Conservation (phyloP, 2,113 vertebrate genomes). For the Fulica atra region DNA sequence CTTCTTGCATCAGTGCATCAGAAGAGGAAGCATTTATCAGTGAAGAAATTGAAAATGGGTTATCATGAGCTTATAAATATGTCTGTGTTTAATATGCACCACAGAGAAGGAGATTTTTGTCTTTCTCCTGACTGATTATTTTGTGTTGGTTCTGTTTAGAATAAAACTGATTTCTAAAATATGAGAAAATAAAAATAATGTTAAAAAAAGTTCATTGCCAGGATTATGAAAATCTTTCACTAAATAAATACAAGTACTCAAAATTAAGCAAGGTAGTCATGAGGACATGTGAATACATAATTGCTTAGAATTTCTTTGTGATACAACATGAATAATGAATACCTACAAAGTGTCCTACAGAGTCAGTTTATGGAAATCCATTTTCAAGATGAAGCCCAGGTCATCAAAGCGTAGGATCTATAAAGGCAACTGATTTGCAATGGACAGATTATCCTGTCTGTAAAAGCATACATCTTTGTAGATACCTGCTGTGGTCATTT, state of each 20-base stretch:
- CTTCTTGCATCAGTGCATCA: not conserved
- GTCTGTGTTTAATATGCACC: not conserved
- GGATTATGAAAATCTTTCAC: not conserved
- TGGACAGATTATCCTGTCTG: not conserved
- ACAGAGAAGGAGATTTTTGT: not conserved
- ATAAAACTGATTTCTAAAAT: not conserved
- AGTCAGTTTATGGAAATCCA: not conserved
- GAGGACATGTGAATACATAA: not conserved
- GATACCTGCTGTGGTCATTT: constrained; percentile 20
- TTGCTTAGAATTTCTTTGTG: not conserved
- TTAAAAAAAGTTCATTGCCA: not conserved
- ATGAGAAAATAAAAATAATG: not conserved
- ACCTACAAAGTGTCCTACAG: not conserved
- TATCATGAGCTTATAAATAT: not conserved
- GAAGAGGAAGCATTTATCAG: not conserved
- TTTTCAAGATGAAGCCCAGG: constrained; percentile 8
- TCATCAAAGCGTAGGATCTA: not conserved
- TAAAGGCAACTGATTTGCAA: constrained; percentile 23
- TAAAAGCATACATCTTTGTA: not conserved
- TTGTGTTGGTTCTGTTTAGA: not conserved
- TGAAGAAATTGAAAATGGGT: not conserved
- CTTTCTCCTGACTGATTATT: not conserved
- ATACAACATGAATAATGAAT: not conserved
- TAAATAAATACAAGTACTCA: not conserved
- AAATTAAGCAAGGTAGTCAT: not conserved